These are phyloP conservation scores for Rhea pennata DNA, from an alignment of 2,113 vertebrate genomes.

Conservation along the genomic window DNA sequence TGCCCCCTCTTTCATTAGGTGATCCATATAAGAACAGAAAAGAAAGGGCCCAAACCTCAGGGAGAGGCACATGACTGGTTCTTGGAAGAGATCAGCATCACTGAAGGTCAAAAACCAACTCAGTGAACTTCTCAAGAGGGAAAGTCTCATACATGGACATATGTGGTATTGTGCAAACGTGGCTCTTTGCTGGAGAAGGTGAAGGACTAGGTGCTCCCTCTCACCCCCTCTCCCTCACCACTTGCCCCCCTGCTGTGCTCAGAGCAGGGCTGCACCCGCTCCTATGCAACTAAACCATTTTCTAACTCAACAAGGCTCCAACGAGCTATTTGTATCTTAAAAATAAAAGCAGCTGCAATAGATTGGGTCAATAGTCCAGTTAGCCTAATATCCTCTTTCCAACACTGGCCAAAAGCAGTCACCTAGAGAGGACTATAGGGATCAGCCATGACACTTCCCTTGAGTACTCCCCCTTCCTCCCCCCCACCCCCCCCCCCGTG, in stretches of 20 bases:
- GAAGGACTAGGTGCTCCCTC: background rate
- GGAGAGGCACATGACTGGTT: accelerated
- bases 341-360: background rate
- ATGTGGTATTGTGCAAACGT: background rate
- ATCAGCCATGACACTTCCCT: background rate
- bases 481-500: no score
- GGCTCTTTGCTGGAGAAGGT: background rate
- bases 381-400: background rate
- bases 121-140: background rate
- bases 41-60: background rate
- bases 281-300: background rate
- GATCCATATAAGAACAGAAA: background rate
- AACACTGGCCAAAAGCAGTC: background rate
- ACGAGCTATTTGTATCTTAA: background rate
- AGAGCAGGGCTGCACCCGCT: background rate
- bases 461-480: background rate
- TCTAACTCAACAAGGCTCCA: background rate
- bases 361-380: background rate
- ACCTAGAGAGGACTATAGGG: background rate
- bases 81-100: background rate
- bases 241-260: background rate
- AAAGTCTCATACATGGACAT: accelerated
- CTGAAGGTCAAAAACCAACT: background rate
- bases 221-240: background rate
- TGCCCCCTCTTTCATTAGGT: background rate